A percentile compares a stretch with the other conserved stretches of the same genome.
Evolutionary conservation across 2,113 vertebrate genomes (phyloP).

Genomic region (Cottus gobio): DNA sequence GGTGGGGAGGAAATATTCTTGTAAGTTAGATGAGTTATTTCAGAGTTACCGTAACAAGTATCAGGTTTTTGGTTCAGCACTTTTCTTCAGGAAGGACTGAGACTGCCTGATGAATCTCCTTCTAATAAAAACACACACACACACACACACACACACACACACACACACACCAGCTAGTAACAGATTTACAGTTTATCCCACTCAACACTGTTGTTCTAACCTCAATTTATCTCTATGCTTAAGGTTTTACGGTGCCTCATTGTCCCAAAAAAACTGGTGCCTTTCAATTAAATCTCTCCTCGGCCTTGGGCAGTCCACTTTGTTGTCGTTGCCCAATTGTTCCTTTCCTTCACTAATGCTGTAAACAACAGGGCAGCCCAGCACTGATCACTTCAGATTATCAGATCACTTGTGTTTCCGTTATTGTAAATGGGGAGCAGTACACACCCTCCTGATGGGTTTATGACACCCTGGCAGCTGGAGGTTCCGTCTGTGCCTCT

Average conservation of each 20-base stretch:
- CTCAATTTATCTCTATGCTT: constrained; percentile 61
- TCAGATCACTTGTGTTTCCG: constrained; percentile 47
- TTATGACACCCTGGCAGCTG: constrained; percentile 63
- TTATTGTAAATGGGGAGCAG: constrained; percentile 55
- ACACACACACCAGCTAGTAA: constrained; percentile 44
- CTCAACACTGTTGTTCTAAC: constrained; percentile 71
- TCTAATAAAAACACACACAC: constrained; percentile 2
- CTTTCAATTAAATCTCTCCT: constrained; percentile 63
- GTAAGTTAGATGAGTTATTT: constrained; percentile 1
- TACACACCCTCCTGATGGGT: constrained; percentile 60
- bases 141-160: neutral
- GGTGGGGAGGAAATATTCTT: constrained; percentile 14
- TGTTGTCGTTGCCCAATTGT: constrained; percentile 64
- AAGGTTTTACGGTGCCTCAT: constrained; percentile 72
- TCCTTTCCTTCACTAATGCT: constrained; percentile 50
- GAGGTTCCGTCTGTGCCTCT: constrained; percentile 49
- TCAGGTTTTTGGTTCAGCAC: constrained; percentile 4
- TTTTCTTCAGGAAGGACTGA: constrained; percentile 7
- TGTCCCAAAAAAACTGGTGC: constrained; percentile 55
- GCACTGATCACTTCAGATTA: constrained; percentile 39
- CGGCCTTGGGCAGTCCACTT: constrained; percentile 54
- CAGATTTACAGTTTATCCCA: constrained; percentile 72
- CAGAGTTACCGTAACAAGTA: constrained; percentile 18
- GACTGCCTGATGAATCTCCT: constrained; percentile 5
- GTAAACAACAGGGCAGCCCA: constrained; percentile 57